Evolutionary conservation across 2,888 invertebrate genomes (phyloP).

Genomic region (Troides aeacus): DNA sequence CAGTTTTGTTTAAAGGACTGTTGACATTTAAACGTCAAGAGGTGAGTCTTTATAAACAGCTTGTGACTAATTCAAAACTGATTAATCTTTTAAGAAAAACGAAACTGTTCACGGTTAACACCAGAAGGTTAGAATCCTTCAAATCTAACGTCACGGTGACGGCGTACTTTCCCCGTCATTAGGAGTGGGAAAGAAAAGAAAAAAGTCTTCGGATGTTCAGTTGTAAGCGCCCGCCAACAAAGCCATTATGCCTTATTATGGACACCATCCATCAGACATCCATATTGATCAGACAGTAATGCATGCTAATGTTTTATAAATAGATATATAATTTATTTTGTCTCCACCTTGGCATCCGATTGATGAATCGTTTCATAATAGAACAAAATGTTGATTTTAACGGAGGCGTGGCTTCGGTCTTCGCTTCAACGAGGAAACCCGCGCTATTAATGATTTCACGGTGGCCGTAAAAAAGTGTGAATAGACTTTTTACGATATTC

Average conservation of each 20-base stretch:
- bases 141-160: slow-evolving; percentile 68
- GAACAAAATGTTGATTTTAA: slow-evolving; percentile 64
- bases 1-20: too few relatives aligned
- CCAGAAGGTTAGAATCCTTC: slow-evolving; percentile 65
- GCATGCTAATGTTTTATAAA: slow-evolving; percentile 79
- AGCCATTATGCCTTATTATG: slow-evolving; percentile 79
- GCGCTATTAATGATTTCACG: slow-evolving; percentile 70
- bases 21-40: too few relatives aligned
- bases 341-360: slow-evolving; percentile 72
- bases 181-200: slow-evolving; percentile 57
- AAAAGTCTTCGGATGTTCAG: slow-evolving; percentile 67
- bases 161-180: slow-evolving; percentile 70
- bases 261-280: slow-evolving; percentile 75
- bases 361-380: slow-evolving; percentile 74
- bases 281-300: slow-evolving; percentile 78
- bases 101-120: slow-evolving; percentile 63
- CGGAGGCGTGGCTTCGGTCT: slow-evolving; percentile 64
- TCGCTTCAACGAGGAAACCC: slow-evolving; percentile 58
- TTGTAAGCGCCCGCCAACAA: slow-evolving; percentile 74
- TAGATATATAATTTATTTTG: slow-evolving; percentile 79
- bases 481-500: slow-evolving; percentile 51
- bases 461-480: slow-evolving; percentile 63
- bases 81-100: slow-evolving; percentile 55
- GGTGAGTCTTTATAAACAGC: slow-evolving; percentile 30
- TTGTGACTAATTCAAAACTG: slow-evolving; percentile 61